A percentile compares a stretch with the other conserved stretches of the same genome.
Conservation (phyloP, 2,113 vertebrate genomes). For the Pelodiscus sinensis region DNA sequence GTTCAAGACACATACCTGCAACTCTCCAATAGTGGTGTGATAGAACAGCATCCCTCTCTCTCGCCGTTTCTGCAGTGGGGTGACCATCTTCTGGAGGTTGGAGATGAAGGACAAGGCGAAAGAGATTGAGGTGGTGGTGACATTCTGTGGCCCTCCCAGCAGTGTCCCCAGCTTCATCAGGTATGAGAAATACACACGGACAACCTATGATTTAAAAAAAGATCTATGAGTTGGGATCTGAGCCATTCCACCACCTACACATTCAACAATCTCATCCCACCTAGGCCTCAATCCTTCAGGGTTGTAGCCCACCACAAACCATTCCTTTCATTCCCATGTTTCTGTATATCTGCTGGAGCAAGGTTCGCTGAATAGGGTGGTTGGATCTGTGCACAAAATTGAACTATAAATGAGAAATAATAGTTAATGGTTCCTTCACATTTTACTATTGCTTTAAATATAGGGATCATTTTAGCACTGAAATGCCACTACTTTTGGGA, state of each 20-base stretch:
- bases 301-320: not conserved
- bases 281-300: not conserved
- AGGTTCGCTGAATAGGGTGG: not conserved
- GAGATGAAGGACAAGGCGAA: slow-evolving; percentile 86
- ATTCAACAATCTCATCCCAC: not conserved
- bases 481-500: not conserved
- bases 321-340: not conserved
- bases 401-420: not conserved
- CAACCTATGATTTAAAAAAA: slow-evolving; percentile 69
- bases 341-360: slow-evolving; percentile 11
- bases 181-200: slow-evolving; percentile 82
- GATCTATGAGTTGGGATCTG: not conserved
- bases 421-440: not conserved
- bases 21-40: slow-evolving; percentile 81
- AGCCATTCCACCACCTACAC: not conserved
- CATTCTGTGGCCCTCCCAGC: slow-evolving; percentile 72
- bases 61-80: slow-evolving; percentile 77
- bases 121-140: slow-evolving; percentile 68
- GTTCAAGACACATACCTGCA: slow-evolving; percentile 81
- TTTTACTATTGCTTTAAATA: not conserved
- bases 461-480: not conserved
- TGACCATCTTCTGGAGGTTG: slow-evolving; percentile 78
- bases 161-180: slow-evolving; percentile 79
- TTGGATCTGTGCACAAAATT: not conserved
- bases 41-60: slow-evolving; percentile 80